Percentiles rank a stretch among this genome's conserved stretches.
phyloP scores from a whole-genome alignment of 2,797 vertebrate genomes.

The Acrossocheilus wenchowensis region DNA sequence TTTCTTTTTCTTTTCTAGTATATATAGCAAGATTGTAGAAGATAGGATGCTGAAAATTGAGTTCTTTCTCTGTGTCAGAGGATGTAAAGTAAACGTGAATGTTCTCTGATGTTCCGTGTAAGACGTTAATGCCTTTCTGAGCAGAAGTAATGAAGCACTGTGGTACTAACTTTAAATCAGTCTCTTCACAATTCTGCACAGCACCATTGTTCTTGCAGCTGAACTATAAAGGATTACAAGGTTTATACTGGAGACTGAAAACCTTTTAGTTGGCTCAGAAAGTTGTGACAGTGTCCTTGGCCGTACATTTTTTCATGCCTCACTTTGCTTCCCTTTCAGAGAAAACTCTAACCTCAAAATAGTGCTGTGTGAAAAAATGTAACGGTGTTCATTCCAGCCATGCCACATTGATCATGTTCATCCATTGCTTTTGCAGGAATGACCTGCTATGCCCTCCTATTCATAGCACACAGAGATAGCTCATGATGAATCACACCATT shows the following conservation, averaged over 20 bases:
- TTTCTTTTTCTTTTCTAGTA: not conserved
- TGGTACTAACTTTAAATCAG: not conserved
- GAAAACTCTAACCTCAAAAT: constrained; percentile 39
- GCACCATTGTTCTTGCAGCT: constrained; percentile 25
- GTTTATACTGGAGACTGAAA: constrained; percentile 20
- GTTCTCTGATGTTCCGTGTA: not conserved
- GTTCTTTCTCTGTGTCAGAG: constrained; percentile 8
- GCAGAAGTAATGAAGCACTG: constrained; percentile 27
- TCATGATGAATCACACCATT: constrained; percentile 46
- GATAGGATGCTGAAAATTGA: not conserved
- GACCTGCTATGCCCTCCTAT: constrained; percentile 33
- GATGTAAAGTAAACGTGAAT: constrained; percentile 6
- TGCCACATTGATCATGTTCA: constrained; percentile 44
- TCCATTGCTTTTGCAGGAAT: constrained; percentile 34
- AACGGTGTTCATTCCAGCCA: constrained; percentile 30
- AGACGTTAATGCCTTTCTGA: constrained; percentile 38
- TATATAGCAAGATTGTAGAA: not conserved
- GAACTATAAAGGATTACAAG: constrained; percentile 1
- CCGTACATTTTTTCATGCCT: not conserved
- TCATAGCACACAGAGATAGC: constrained; percentile 39
- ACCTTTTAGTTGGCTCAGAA: not conserved
- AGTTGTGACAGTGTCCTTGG: constrained; percentile 27
- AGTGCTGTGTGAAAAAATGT: constrained; percentile 31
- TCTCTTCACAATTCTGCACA: constrained; percentile 2
- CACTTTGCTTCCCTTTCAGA: constrained; percentile 20